Evolutionary conservation across 92 coral and sea anemone genomes (phyloP).

Genomic region (Bergia puertoricense): DNA sequence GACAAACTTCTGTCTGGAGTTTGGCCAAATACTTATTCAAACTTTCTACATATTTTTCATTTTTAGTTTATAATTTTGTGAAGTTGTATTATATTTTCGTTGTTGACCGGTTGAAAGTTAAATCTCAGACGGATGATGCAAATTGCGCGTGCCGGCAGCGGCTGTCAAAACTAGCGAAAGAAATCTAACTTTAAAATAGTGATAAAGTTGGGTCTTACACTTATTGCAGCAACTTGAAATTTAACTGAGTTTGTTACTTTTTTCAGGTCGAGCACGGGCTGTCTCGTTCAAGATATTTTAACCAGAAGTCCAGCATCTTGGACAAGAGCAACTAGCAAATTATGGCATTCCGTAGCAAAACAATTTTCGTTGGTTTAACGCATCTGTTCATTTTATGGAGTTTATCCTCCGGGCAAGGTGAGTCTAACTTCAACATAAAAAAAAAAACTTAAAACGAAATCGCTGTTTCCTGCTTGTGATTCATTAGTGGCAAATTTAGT

Average conservation of each 20-base stretch:
- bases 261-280: constrained; percentile 20
- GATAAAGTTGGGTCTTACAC: neutral
- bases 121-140: neutral
- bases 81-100: neutral
- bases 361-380: neutral
- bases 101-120: neutral
- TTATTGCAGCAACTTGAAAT: neutral
- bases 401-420: constrained; percentile 14
- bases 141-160: neutral
- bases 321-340: constrained; percentile 94
- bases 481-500: neutral
- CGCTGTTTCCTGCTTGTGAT: neutral
- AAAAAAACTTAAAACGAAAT: neutral
- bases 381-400: constrained; percentile 21
- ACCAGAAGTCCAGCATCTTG: constrained; percentile 4
- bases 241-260: neutral
- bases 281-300: constrained; percentile 9
- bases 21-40: too few relatives aligned
- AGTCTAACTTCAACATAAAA: neutral
- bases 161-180: neutral
- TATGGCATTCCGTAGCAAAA: constrained; percentile 11
- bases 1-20: neutral
- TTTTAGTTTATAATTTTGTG: neutral
- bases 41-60: neutral
- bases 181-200: neutral